Evolutionary conservation across 2,888 invertebrate genomes (phyloP).

Genomic region (Gryllus longicercus): DNA sequence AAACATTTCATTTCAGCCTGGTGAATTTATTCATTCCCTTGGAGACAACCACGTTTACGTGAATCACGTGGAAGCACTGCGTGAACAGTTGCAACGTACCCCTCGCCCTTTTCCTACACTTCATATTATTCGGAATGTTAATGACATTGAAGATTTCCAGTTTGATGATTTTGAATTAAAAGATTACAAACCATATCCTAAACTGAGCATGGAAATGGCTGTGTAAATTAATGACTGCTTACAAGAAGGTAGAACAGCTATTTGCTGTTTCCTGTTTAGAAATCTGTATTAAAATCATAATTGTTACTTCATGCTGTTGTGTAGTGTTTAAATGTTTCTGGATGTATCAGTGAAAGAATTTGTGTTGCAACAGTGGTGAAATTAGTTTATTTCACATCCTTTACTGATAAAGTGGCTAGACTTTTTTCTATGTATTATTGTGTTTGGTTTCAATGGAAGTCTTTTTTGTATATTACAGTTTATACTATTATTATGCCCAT

Average conservation of each 20-base stretch:
- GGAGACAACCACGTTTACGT: slow-evolving; percentile 94
- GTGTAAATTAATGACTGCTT: slow-evolving; percentile 52
- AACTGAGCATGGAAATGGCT: slow-evolving; percentile 92
- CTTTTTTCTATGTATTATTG: too few species aligned
- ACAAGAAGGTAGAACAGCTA: background rate
- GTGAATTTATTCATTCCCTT: slow-evolving; percentile 89
- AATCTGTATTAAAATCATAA: background rate
- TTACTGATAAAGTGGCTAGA: too few species aligned
- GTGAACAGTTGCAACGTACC: slow-evolving; percentile 71
- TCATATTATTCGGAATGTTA: slow-evolving; percentile 67
- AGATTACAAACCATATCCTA: slow-evolving; percentile 82
- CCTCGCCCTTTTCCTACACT: slow-evolving; percentile 83
- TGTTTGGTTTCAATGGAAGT: too few species aligned
- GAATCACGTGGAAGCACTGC: slow-evolving; percentile 81
- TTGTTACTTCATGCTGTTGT: background rate
- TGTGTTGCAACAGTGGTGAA: too few species aligned
- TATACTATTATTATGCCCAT: too few species aligned
- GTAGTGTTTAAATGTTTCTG: background rate
- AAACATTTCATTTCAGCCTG: slow-evolving; percentile 59
- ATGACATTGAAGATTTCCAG: slow-evolving; percentile 80
- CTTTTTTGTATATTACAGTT: too few species aligned
- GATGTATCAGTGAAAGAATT: too few species aligned
- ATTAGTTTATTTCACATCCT: too few species aligned
- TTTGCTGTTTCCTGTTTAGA: background rate
- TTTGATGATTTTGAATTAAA: slow-evolving; percentile 81